These are phyloP conservation scores for Diachasma alloeum DNA, from an alignment of 1,140 invertebrate species.

Conservation along the genomic window DNA sequence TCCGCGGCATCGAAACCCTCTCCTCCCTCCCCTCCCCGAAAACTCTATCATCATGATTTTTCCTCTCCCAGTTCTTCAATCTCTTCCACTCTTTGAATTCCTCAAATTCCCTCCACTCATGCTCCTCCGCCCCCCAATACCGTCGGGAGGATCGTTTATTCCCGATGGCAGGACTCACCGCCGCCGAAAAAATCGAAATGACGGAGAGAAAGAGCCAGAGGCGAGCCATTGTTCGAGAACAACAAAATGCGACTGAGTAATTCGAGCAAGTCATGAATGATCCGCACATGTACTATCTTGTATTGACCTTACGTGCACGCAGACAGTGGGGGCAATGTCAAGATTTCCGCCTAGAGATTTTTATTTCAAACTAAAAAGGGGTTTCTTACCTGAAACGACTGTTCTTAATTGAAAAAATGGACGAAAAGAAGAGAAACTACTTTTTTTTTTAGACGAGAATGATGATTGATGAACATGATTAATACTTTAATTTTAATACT, in stretches of 20 bases:
- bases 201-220: background rate
- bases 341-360: background rate
- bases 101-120: slow-evolving; percentile 15
- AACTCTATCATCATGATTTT: background rate
- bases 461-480: background rate
- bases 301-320: background rate
- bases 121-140: background rate
- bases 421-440: no score
- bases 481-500: no score
- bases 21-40: background rate
- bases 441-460: background rate
- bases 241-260: slow-evolving; percentile 1
- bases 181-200: background rate
- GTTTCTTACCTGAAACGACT: background rate
- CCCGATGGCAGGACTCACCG: background rate
- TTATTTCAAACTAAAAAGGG: background rate
- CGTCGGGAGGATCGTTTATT: background rate
- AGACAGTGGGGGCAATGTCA: background rate
- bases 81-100: slow-evolving; percentile 36
- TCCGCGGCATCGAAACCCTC: background rate
- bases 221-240: background rate
- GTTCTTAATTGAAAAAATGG: background rate
- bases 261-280: background rate
- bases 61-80: slow-evolving; percentile 1
- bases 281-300: background rate